Percentiles rank a stretch among this genome's conserved stretches.
Conservation (phyloP, 2,888 invertebrate genomes). For the Nomada goodeniana region DNA sequence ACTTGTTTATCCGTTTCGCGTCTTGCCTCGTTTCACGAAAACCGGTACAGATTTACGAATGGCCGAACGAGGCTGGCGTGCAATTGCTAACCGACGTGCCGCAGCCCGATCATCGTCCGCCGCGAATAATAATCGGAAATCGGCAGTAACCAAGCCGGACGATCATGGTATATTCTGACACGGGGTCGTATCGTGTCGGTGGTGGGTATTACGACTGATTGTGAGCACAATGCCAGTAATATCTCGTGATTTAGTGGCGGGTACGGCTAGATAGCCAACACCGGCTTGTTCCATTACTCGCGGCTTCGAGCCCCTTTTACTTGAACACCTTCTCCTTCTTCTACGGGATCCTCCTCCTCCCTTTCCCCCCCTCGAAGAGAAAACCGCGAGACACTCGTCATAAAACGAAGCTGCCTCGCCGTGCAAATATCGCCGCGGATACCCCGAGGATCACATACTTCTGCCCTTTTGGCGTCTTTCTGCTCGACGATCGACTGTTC, state of each 20-base stretch:
- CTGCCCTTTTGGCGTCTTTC: slow-evolving; percentile 18
- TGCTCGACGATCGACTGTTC: neutral
- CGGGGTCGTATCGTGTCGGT: slow-evolving; percentile 57
- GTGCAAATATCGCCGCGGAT: slow-evolving; percentile 66
- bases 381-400: slow-evolving; percentile 35
- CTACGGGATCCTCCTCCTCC: neutral
- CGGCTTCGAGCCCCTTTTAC: slow-evolving; percentile 32
- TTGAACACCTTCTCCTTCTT: slow-evolving; percentile 12
- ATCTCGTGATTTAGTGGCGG: slow-evolving; percentile 75
- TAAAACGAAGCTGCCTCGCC: slow-evolving; percentile 48
- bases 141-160: slow-evolving; percentile 57
- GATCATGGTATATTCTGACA: slow-evolving; percentile 62
- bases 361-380: slow-evolving; percentile 1
- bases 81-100: slow-evolving; percentile 32
- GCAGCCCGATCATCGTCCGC: slow-evolving; percentile 38
- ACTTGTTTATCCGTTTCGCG: slow-evolving; percentile 34
- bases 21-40: slow-evolving; percentile 33
- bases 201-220: slow-evolving; percentile 72
- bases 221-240: slow-evolving; percentile 74
- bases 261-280: slow-evolving; percentile 73
- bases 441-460: slow-evolving; percentile 39
- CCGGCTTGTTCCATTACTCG: slow-evolving; percentile 61
- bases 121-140: slow-evolving; percentile 68
- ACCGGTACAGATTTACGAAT: slow-evolving; percentile 34
- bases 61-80: slow-evolving; percentile 33